A percentile compares a stretch with the other conserved stretches of the same genome.
Conservation (phyloP, 2,113 vertebrate genomes). For the human (Homo sapiens) region DNA sequence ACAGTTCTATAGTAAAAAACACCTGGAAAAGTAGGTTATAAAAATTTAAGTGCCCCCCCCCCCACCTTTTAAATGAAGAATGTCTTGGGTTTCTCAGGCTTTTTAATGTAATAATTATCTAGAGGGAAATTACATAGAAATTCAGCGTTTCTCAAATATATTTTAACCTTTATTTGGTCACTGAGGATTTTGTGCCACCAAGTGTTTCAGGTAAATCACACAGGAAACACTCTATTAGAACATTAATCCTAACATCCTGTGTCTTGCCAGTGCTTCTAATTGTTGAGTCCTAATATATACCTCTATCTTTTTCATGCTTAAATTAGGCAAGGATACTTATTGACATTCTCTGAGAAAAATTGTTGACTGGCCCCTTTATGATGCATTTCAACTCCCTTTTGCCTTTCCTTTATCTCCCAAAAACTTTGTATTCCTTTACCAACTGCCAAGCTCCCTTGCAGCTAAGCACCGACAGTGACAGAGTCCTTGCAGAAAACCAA, state of each 20-base stretch:
- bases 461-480: not conserved
- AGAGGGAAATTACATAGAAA: not conserved
- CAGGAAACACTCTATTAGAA: not conserved
- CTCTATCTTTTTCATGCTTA: not conserved
- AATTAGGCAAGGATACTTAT: not conserved
- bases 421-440: not conserved
- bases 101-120: not conserved
- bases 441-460: not conserved
- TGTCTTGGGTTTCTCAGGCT: not conserved
- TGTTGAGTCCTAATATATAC: not conserved
- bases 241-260: not conserved
- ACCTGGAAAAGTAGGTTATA: not conserved
- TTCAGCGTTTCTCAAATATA: not conserved
- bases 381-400: not conserved
- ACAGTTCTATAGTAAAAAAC: not conserved
- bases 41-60: not conserved
- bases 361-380: not conserved
- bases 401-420: not conserved
- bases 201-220: not conserved
- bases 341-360: not conserved
- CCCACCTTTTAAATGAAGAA: not conserved
- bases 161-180: not conserved
- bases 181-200: not conserved
- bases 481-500: not conserved
- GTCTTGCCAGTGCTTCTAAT: not conserved